phyloP scores from a whole-genome alignment of 1,140 invertebrate species.

The Mamestra configurata region DNA sequence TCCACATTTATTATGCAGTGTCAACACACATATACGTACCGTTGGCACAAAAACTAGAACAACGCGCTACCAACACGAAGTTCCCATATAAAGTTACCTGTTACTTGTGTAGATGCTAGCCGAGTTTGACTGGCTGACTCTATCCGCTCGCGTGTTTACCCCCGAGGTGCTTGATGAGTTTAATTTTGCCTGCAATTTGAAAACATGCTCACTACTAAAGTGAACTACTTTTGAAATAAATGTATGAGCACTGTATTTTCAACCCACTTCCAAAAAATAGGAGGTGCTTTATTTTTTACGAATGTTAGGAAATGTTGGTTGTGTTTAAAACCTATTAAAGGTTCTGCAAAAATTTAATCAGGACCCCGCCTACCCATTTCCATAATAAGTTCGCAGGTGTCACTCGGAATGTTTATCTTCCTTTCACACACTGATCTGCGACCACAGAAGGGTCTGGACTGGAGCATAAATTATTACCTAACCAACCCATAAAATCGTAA shows the following conservation, averaged over 20 bases:
- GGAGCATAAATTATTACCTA: constrained; percentile 19
- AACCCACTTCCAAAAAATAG: too few species aligned
- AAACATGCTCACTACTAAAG: neutral
- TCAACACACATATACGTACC: constrained; percentile 48
- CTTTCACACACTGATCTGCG: neutral
- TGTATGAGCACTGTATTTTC: neutral
- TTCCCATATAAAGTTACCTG: constrained; percentile 42
- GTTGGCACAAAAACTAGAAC: constrained; percentile 38
- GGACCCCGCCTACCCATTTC: neutral
- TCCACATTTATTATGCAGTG: constrained; percentile 51
- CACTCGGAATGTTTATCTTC: neutral
- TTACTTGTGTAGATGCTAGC: constrained; percentile 36
- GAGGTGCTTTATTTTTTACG: too few species aligned
- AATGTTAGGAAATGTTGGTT: neutral
- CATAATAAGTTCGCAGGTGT: neutral
- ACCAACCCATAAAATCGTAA: constrained; percentile 34
- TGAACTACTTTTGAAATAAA: neutral
- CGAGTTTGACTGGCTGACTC: constrained; percentile 37
- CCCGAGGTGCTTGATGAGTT: constrained; percentile 1
- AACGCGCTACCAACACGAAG: constrained; percentile 1
- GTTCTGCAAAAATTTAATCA: neutral
- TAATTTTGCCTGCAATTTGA: constrained; percentile 19
- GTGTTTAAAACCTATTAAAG: neutral
- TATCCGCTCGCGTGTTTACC: constrained; percentile 25
- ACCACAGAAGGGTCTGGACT: constrained; percentile 1